Evolutionary conservation across 2,888 invertebrate genomes (phyloP), one percentile per base, ranked within the genome.

Genomic region (Pristionchus japonicus): DNA sequence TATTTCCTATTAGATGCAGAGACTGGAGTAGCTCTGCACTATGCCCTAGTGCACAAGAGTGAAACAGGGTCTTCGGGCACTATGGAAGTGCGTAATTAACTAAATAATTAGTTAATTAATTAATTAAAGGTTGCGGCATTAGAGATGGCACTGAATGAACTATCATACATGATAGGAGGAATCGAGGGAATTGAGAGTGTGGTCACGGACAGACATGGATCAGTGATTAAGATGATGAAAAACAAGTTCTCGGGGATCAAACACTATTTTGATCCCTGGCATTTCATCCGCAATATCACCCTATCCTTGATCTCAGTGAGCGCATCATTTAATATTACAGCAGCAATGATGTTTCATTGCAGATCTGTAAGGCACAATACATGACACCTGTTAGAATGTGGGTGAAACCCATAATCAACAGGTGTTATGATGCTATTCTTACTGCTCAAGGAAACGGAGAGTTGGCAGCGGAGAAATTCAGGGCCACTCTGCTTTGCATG

Each of bases 401-500:
- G 82, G 37, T 83, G n/a, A 49, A 52, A 23, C 34, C 52, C n/a
- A 52, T 83, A 3, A 83, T 83, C 37, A 83, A 83, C 52, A 83
- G 52, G 15, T 49, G 52, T 31, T 83, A 83, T 43, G 52, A 83
- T 20, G 82, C 82, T 1, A 43, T 83, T 0, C 27, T 52, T 23
- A 20, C 52, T 17, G 13, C 82, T 0, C 34, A 49, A 23, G 82
- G 82, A 3, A 52, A 83, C 34, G 82, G 82, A 31, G 82, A 83
- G 6, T 11, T 83, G 20, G 82, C 82, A 4, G 1, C 31, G 1
- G 52, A 83, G 27, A 83, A 52, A 49, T 83, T 52, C 37, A 49
- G 34, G 34, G 82, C 82, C 1, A 83, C 31, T 9, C 52, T 83
- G 17, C 17, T 34, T 3, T 83, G 82, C 23, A 83, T 83, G 31